Conservation (phyloP, 2,888 invertebrate genomes). For the Phengaris alcon region DNA sequence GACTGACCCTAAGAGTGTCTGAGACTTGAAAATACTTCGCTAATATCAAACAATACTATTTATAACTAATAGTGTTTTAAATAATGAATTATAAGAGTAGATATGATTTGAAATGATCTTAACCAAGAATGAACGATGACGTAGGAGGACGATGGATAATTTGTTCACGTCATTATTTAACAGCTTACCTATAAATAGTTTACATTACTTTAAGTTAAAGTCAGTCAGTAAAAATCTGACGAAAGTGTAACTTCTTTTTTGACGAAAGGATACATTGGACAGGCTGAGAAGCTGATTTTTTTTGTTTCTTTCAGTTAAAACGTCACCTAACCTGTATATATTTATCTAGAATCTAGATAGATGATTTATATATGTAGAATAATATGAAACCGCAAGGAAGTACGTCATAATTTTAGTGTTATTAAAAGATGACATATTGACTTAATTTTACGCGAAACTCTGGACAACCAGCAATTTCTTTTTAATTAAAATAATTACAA, state of each 20-base stretch:
- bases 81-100: neutral
- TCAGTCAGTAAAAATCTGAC: too few relatives aligned
- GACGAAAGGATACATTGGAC: too few relatives aligned
- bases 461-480: slow-evolving; percentile 21
- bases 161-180: too few relatives aligned
- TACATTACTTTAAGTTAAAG: too few relatives aligned
- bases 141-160: neutral
- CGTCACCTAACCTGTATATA: neutral
- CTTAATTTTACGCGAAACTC: neutral
- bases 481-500: slow-evolving; percentile 32
- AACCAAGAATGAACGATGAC: neutral
- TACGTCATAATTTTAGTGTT: neutral
- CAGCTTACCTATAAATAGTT: too few relatives aligned
- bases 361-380: neutral
- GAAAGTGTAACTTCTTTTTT: too few relatives aligned
- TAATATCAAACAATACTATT: slow-evolving; percentile 36
- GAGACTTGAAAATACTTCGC: slow-evolving; percentile 47
- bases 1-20: slow-evolving; percentile 71
- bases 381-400: neutral
- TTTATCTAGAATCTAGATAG: neutral
- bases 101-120: neutral
- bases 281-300: too few relatives aligned
- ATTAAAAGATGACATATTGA: slow-evolving; percentile 18
- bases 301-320: too few relatives aligned
- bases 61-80: slow-evolving; percentile 23